Conservation (phyloP, 2,113 vertebrate genomes). For the Petrocephalus zakoni region DNA sequence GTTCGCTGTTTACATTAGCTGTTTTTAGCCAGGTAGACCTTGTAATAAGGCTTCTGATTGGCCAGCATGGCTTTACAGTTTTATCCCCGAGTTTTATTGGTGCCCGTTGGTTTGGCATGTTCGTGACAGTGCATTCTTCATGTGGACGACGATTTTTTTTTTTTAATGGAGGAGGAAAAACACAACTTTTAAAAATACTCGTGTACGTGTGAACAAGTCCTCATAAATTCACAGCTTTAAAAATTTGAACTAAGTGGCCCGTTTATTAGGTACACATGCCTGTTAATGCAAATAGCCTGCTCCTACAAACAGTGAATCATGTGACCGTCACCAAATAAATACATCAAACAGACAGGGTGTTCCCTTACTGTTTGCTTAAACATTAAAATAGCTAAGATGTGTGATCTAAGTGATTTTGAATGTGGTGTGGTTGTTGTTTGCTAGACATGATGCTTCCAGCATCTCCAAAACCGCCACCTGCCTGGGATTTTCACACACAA, state of each 20-base stretch:
- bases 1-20: too few species aligned
- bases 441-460: background rate
- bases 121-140: too few species aligned
- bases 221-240: background rate
- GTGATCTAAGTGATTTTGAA: background rate
- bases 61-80: too few species aligned
- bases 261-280: background rate
- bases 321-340: background rate
- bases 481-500: background rate
- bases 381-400: slow-evolving; percentile 1
- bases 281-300: background rate
- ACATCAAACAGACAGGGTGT: background rate
- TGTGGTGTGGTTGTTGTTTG: background rate
- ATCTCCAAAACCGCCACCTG: background rate
- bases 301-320: background rate
- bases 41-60: too few species aligned
- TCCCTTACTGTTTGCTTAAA: background rate
- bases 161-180: too few species aligned
- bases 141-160: too few species aligned
- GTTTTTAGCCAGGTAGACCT: too few species aligned
- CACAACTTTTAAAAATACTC: too few species aligned
- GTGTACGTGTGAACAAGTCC: too few species aligned
- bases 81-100: too few species aligned
- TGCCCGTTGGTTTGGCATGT: too few species aligned
- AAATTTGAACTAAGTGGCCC: background rate